Conservation (phyloP, 2,888 invertebrate genomes). For the Callyntrura sp. region DNA sequence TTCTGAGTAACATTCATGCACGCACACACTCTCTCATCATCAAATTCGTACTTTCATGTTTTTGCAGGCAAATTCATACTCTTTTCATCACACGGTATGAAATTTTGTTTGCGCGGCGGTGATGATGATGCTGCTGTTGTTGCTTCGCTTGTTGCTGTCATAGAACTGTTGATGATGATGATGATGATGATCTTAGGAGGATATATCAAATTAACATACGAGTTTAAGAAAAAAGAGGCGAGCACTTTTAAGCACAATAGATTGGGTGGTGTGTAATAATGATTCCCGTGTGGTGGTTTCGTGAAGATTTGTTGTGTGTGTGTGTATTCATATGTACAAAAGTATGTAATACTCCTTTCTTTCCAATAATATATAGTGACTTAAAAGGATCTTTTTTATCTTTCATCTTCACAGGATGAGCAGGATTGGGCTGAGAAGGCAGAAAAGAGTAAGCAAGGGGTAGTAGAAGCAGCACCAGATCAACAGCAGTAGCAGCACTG, state of each 20-base stretch:
- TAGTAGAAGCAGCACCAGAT: background rate
- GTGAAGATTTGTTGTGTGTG: slow-evolving; percentile 5
- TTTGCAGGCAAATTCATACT: slow-evolving; percentile 66
- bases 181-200: slow-evolving; percentile 63
- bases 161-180: slow-evolving; percentile 12
- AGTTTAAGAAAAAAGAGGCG: slow-evolving; percentile 73
- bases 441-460: slow-evolving; percentile 55
- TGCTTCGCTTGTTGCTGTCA: slow-evolving; percentile 8
- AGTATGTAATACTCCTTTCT: slow-evolving; percentile 51
- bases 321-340: no score
- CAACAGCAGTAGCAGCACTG: background rate
- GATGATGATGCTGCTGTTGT: slow-evolving; percentile 41
- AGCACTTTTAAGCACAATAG: slow-evolving; percentile 74
- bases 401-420: slow-evolving; percentile 79
- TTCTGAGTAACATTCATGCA: slow-evolving; percentile 24
- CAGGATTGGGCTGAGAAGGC: slow-evolving; percentile 78
- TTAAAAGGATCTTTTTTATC: slow-evolving; percentile 79
- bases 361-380: slow-evolving; percentile 71
- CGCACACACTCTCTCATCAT: slow-evolving; percentile 12
- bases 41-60: slow-evolving; percentile 40
- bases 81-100: no score
- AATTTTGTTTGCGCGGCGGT: slow-evolving; percentile 3
- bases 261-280: slow-evolving; percentile 70
- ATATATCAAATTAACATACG: slow-evolving; percentile 67
- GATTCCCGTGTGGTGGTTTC: slow-evolving; percentile 23